Percentiles rank a stretch among this genome's conserved stretches.
These are phyloP conservation scores for Dicycla oo DNA, from an alignment of 2,888 invertebrate species.

Conservation along the genomic window DNA sequence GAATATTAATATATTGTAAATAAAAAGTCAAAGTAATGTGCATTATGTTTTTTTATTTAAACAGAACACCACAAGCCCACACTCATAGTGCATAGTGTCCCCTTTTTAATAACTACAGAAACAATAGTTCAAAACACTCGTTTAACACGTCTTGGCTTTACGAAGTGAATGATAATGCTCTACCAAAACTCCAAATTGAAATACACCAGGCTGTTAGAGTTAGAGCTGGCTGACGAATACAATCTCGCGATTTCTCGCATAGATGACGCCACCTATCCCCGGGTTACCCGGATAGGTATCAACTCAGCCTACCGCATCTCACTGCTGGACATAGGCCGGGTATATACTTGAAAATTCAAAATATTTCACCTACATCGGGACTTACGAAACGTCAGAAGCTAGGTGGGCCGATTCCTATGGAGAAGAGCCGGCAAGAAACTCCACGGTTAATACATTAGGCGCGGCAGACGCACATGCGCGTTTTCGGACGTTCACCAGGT, in stretches of 20 bases:
- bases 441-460: no score
- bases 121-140: not conserved
- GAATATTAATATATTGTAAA: slow-evolving; percentile 90
- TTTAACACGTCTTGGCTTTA: not conserved
- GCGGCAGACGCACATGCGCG: no score
- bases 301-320: no score
- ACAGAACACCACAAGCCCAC: not conserved
- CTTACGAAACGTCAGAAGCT: no score
- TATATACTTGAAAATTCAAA: no score
- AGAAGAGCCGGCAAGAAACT: no score
- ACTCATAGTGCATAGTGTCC: no score
- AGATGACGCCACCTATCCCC: not conserved
- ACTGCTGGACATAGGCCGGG: no score
- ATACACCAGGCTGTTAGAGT: not conserved
- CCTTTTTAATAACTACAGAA: not conserved
- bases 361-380: no score
- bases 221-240: not conserved
- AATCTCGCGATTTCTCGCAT: not conserved
- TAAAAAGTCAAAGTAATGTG: slow-evolving; percentile 82
- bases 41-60: slow-evolving; percentile 64
- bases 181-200: not conserved
- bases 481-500: no score
- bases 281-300: not conserved
- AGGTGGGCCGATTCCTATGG: no score
- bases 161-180: not conserved